Percentiles rank a stretch among this genome's conserved stretches.
phyloP scores from a whole-genome alignment of 2,888 invertebrate species.

The Carcina quercana region DNA sequence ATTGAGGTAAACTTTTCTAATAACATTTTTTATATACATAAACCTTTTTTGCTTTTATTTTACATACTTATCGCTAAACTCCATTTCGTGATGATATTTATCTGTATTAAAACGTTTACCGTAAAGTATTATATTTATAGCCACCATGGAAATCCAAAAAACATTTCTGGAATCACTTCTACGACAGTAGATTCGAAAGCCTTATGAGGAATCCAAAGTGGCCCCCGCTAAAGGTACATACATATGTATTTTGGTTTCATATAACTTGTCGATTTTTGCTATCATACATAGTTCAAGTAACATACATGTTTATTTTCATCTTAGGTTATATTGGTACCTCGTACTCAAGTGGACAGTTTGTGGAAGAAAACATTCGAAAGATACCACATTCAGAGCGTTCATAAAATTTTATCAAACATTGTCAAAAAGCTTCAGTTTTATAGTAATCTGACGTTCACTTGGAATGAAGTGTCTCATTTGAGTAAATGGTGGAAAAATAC shows the following conservation, averaged over 20 bases:
- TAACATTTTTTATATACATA: not conserved
- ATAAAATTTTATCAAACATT: slow-evolving; percentile 46
- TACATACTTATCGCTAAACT: no score
- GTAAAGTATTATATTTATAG: slow-evolving; percentile 25
- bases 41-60: no score
- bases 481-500: slow-evolving; percentile 55
- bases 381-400: slow-evolving; percentile 43
- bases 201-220: slow-evolving; percentile 55
- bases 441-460: slow-evolving; percentile 48
- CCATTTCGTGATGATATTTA: no score
- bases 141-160: slow-evolving; percentile 42
- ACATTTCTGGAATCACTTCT: slow-evolving; percentile 50
- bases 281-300: no score
- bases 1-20: slow-evolving; percentile 40
- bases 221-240: slow-evolving; percentile 52
- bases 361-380: slow-evolving; percentile 50
- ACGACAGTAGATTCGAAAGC: slow-evolving; percentile 53
- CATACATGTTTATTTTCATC: slow-evolving; percentile 10
- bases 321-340: slow-evolving; percentile 55
- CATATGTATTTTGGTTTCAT: no score
- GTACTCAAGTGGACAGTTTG: slow-evolving; percentile 45
- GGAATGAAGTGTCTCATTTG: slow-evolving; percentile 62
- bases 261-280: no score
- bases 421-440: slow-evolving; percentile 61
- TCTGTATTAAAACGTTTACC: no score